Evolutionary conservation across 2,888 invertebrate species (phyloP), one percentile per base, ranked within the genome.

Genomic region (Sisyra nigra): DNA sequence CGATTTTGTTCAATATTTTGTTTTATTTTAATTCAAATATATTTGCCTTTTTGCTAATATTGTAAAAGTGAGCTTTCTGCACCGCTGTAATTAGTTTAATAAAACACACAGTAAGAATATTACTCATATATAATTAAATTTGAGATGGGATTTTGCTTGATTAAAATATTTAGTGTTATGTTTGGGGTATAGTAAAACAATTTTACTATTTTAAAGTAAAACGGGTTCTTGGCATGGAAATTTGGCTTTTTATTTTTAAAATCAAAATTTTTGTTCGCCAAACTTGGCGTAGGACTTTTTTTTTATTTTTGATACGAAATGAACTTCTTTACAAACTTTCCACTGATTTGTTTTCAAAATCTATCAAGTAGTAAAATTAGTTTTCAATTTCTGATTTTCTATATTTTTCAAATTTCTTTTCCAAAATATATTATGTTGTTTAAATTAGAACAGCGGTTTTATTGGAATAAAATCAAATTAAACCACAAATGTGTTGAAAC

Each of bases 221-320:
- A 45, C 41, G 24, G 45, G 42, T 39, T 42, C 19, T 45, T 41
- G 45, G 42, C 41, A 44, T 42, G 36, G 42, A 42, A 45, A 38
- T 40, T 42, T 45, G 45, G 45, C 45, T 45, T 45, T 45, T 45
- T 42, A 45, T 45, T 45, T 39, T 45, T 24, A 38, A 24, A 24
- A 24, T 5, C n/a, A n/a, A n/a, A n/a, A n/a, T n/a, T n/a, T n/a
- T n/a, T n/a, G n/a, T n/a, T n/a, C n/a, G n/a, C n/a, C n/a, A n/a
- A n/a, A n/a, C n/a, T n/a, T 36, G 35, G 44, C 44, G 42, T 45
- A 43, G 44, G 38, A 17, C 39, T 39, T 29, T 14, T 31, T 17
- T 9, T 17, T 44, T 15, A 32, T 24, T 33, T 44, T 34, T 13
- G 10, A 9, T 43, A 13, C 11, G 32, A 10, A 24, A 5, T 24